Evolutionary conservation across 2,113 vertebrate genomes (phyloP).

Genomic region (Daboia siamensis): DNA sequence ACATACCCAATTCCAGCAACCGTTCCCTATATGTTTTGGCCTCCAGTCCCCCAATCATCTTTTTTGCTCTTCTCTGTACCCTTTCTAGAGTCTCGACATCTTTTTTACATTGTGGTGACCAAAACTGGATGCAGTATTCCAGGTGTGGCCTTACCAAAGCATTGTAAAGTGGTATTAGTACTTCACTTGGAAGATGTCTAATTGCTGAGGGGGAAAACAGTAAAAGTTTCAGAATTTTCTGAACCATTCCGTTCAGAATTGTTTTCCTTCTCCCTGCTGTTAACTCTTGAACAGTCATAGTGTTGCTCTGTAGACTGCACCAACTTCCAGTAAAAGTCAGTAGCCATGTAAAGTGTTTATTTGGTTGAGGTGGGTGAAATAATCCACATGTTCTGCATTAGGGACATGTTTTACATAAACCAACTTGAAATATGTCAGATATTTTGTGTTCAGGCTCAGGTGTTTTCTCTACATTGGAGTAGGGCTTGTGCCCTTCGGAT

Average conservation of each 20-base stretch:
- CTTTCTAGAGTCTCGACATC: too few relatives aligned
- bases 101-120: too few relatives aligned
- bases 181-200: background rate
- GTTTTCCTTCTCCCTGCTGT: background rate
- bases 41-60: too few relatives aligned
- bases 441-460: background rate
- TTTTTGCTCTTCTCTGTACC: too few relatives aligned
- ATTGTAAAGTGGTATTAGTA: too few relatives aligned
- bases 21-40: too few relatives aligned
- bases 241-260: background rate
- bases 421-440: background rate
- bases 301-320: background rate
- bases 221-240: background rate
- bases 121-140: too few relatives aligned
- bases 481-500: background rate
- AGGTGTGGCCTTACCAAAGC: too few relatives aligned
- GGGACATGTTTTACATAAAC: background rate
- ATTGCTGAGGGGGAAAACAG: background rate
- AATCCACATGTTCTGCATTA: background rate
- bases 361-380: background rate
- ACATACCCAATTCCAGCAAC: too few relatives aligned
- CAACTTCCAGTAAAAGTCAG: background rate
- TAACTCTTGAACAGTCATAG: background rate
- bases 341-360: background rate
- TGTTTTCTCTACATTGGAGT: background rate